These are phyloP conservation scores for Oscarella lobularis DNA, from an alignment of 37 sponge, comb jelly and placozoan species.

Conservation along the genomic window DNA sequence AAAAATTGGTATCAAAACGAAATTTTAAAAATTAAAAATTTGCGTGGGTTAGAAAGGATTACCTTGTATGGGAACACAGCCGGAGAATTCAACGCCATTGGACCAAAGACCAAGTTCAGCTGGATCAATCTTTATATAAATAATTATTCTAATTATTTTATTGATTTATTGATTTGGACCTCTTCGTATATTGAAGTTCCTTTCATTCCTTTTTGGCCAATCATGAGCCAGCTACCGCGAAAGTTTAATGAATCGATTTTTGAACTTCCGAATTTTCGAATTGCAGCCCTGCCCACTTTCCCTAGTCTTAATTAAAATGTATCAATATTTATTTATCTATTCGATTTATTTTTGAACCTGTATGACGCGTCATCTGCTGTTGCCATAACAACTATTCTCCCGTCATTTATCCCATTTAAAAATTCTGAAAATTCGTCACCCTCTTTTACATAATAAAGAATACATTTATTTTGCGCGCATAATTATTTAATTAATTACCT, in stretches of 20 bases:
- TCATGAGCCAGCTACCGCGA: background rate
- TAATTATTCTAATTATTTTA: no score
- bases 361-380: background rate
- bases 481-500: background rate
- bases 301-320: background rate
- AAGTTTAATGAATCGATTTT: background rate
- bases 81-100: background rate
- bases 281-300: background rate
- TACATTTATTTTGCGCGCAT: background rate
- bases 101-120: background rate
- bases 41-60: background rate
- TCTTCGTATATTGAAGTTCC: background rate
- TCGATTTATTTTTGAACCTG: constrained; percentile 7
- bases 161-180: no score
- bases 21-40: no score
- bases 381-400: constrained; percentile 7
- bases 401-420: background rate
- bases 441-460: background rate
- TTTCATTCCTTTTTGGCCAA: constrained; percentile 1
- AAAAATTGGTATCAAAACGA: no score
- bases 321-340: constrained; percentile 5
- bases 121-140: background rate
- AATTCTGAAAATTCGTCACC: background rate
- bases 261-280: background rate
- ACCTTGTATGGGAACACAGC: background rate